phyloP scores from a whole-genome alignment of 2,113 vertebrate genomes.

The Bothrops jararaca region DNA sequence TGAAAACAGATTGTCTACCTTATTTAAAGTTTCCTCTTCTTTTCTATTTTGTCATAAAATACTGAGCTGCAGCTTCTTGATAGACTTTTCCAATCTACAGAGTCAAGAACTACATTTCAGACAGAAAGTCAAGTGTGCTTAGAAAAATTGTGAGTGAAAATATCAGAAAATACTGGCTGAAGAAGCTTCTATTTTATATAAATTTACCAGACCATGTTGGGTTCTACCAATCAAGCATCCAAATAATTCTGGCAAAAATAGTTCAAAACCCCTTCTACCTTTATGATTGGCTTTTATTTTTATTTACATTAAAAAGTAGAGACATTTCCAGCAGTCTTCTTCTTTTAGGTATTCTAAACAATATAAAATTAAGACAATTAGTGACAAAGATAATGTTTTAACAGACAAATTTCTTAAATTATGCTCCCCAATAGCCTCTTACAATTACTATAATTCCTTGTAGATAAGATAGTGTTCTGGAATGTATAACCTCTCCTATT shows the following conservation, averaged over 20 bases:
- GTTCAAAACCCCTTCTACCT: neutral
- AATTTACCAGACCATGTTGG: neutral
- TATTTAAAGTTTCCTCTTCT: neutral
- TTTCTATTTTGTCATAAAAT: neutral
- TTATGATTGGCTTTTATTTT: neutral
- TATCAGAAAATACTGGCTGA: neutral
- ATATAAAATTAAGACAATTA: conserved; percentile 1
- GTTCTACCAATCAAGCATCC: neutral
- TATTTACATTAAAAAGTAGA: neutral
- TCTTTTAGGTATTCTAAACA: conserved; percentile 5
- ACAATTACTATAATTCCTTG: neutral
- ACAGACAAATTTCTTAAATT: neutral
- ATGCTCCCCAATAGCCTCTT: neutral
- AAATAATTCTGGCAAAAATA: neutral
- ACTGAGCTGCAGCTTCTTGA: neutral
- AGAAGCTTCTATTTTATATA: neutral
- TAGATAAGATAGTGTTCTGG: neutral
- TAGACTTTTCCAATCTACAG: neutral
- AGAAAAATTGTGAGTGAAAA: neutral
- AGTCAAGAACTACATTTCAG: neutral
- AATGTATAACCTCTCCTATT: neutral
- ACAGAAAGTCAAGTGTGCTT: neutral
- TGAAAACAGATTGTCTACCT: neutral
- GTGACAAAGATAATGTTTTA: neutral
- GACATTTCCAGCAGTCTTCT: neutral